Evolutionary conservation across 2,113 vertebrate genomes (phyloP), one percentile per base, ranked within the genome.

Genomic region (Planiliza haematocheilus): DNA sequence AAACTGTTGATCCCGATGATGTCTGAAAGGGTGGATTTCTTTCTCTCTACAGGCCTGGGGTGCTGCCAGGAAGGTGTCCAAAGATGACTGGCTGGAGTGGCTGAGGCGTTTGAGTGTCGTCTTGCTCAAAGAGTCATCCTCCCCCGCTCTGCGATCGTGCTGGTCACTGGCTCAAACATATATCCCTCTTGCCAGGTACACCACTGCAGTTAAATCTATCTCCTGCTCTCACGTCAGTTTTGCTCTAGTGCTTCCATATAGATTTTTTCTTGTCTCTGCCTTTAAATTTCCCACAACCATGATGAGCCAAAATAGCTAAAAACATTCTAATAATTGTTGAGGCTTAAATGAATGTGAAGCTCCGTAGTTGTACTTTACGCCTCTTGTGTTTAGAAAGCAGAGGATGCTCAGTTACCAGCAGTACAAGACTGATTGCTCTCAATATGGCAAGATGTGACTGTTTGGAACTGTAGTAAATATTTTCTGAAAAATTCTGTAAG

Each of bases 1-100:
- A 70, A 82, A 18, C 11, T 50, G 20, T 52, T 67, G 43, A 45
- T 74, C 75, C 75, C 83, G 56, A 4, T 61, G 48, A 36, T 4
- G 24, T 61, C 11, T 69, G 45, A 64, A 39, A 71, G 41, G 11
- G n/a, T 43, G 59, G 12, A 20, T 72, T 55, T 67, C n/a, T 84
- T 39, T 86, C 82, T 85, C 38, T 10, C 59, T 61, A 4, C 90
- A 99, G 98, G 98, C 98, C 36, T 99, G 98, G 98, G 98, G 97
- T 69, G 98, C 98, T 0, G 97, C 97, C 70, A 94, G 98, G 45
- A 96, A 98, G 89, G 97, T 99, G 80, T 99, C 98, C 86, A 99
- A 99, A 88, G 98, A 99, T 18, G 98, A 99, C 84, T 99, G 98
- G 98, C 89, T 99, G 84, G 98, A 99, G 55, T 99, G 98, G 98